phyloP scores from a whole-genome alignment of 1,140 invertebrate species.

The Psilanteris sp. region DNA sequence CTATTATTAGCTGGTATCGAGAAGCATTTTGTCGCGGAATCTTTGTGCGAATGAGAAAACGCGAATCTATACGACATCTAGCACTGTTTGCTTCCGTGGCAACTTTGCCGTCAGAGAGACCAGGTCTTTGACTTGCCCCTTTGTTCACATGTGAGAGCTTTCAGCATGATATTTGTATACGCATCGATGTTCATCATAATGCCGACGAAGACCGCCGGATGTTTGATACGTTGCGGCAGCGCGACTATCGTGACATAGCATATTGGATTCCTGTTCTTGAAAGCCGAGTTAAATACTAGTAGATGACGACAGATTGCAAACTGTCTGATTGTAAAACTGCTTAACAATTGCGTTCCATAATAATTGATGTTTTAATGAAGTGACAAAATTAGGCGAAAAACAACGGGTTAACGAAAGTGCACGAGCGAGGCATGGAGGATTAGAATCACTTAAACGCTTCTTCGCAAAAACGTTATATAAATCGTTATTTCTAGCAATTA shows the following conservation, averaged over 20 bases:
- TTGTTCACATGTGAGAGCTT: slow-evolving; percentile 54
- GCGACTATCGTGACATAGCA: slow-evolving; percentile 68
- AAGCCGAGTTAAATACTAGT: slow-evolving; percentile 60
- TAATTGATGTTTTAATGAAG: slow-evolving; percentile 8
- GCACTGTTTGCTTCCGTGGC: slow-evolving; percentile 68
- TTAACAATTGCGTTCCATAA: slow-evolving; percentile 32
- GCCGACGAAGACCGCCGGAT: slow-evolving; percentile 72
- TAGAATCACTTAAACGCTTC: no score
- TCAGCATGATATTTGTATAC: slow-evolving; percentile 61
- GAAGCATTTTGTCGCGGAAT: slow-evolving; percentile 23
- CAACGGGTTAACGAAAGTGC: no score
- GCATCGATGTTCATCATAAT: slow-evolving; percentile 62
- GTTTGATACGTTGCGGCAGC: slow-evolving; percentile 74
- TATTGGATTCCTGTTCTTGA: slow-evolving; percentile 73
- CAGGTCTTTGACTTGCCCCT: slow-evolving; percentile 62
- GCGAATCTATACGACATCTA: slow-evolving; percentile 68
- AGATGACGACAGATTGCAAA: slow-evolving; percentile 60
- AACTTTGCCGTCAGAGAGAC: slow-evolving; percentile 71
- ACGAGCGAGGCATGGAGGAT: no score
- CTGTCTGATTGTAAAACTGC: slow-evolving; percentile 53
- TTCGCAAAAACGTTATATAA: no score
- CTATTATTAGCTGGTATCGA: background rate
- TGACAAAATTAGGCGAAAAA: background rate
- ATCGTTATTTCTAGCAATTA: no score
- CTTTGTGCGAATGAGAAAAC: slow-evolving; percentile 46